A percentile compares a stretch with the other conserved stretches of the same genome.
phyloP scores from a whole-genome alignment of 2,888 invertebrate species.

The Hypomecis punctinalis region DNA sequence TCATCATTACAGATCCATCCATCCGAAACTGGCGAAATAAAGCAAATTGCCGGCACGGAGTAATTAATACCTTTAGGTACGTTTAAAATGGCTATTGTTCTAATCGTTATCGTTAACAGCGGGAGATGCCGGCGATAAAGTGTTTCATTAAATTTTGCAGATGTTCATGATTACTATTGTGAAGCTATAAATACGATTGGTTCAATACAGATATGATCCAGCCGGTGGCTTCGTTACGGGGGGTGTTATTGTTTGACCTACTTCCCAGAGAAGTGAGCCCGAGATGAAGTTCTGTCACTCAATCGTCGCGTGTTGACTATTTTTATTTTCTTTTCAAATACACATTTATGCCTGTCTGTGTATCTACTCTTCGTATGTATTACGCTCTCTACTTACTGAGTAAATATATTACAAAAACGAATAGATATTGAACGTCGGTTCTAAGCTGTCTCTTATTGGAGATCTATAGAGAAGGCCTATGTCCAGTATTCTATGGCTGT shows the following conservation, averaged over 20 bases:
- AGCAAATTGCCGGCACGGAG: conserved; percentile 39
- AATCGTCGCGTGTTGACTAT: conserved; percentile 32
- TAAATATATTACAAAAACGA: no score
- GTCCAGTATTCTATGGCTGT: no score
- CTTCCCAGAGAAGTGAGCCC: conserved; percentile 47
- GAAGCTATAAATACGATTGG: conserved; percentile 51
- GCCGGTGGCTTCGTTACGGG: conserved; percentile 40
- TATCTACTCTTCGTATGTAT: no score
- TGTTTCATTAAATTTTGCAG: conserved; percentile 35
- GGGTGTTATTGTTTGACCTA: conserved; percentile 62
- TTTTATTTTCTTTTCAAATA: conserved; percentile 32
- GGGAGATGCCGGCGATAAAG: conserved; percentile 26
- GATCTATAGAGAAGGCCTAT: no score
- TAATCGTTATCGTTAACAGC: conserved; percentile 42
- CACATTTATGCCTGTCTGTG: background rate
- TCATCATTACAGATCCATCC: conserved; percentile 27
- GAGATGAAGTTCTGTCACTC: conserved; percentile 48
- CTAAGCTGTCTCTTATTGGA: no score
- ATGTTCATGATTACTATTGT: conserved; percentile 37
- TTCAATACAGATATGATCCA: conserved; percentile 51
- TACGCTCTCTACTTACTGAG: no score
- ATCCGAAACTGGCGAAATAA: conserved; percentile 34
- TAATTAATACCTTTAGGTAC: conserved; percentile 40
- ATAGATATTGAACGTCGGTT: no score
- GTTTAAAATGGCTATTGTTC: conserved; percentile 39